Base-by-base conservation (phyloP, 2,888 invertebrate genomes). In the Phasia obesa region DNA sequence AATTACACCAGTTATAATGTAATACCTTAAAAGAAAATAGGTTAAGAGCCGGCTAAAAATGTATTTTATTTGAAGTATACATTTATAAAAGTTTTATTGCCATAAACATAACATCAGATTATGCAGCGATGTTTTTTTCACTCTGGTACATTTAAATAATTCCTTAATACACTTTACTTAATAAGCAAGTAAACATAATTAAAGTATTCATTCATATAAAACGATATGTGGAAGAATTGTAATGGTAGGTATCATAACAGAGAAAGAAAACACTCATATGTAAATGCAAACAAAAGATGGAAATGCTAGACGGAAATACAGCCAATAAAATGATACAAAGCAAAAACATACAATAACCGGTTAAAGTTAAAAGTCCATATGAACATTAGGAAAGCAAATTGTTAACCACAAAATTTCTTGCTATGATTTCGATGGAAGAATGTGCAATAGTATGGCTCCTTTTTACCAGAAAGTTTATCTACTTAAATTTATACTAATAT, bases 321-420 rank as follows among this genome's bases (percentile, higher is more conserved):
- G 60, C 71, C 76, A 81, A 81, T 81, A 73, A 81, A 71, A 77
- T 69, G 21, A 44, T 47, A 17, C 42, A 73, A 73, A 81, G 55
- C 27, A 73, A 71, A 60, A 57, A 76, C 49, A 51, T 71, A 49
- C 2, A 25, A 27, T 53, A 27, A 60, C n/a, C 17, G 19, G 25
- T 49, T 17, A 17, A 38, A 71, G 38, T 55, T 55, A 31, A 44
- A 55, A 47, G 4, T 21, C 11, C 11, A 17, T 21, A 6, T 5
- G 57, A 17, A 17, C 15, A 19, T n/a, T 0, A 38, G 13, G n/a
- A 55, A 35, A 47, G 31, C 0, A 35, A 47, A 65, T 1, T 21
- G 0, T 31, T 25, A 23, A 65, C 19, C 4, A 27, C 35, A 55
- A 64, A 31, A 62, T 55, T 62, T 35, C 38, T 67, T 59, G 11